Base-by-base conservation (phyloP, 2,113 vertebrate species). In the Dunckerocampus dactyliophorus region DNA sequence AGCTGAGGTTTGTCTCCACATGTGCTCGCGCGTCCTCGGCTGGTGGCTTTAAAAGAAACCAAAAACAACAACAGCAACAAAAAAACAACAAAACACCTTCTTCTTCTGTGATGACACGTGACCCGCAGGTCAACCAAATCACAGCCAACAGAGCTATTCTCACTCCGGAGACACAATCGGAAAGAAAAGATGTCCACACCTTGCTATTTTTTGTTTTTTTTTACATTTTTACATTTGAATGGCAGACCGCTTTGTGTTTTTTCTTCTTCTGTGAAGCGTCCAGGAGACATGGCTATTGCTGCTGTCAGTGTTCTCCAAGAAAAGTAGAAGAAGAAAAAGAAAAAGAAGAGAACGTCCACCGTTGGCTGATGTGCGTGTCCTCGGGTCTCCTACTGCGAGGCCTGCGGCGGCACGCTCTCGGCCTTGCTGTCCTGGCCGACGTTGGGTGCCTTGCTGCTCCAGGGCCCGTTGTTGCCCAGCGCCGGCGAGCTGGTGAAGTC, bases 401-500 rank as follows among this genome's bases (percentile, higher is more conserved):
- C 92, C 81, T 98, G 95, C 20, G 95, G 91, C n/a, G 94, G 94
- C 37, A 94, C 91, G 85, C 94, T 96, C 89, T 99, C 96, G 8
- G 95, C 89, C 91, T 99, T 99, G 91, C 89, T 91, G 88, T 99
- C 96, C 88, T 93, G 95, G 71, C 88, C 85, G 69, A 90, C 85
- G 68, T 90, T 79, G 15, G 95, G 90, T 47, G 94, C 92, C 87
- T 98, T 98, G 92, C 90, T 94, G 90, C 88, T 93, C 97, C 97
- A 99, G 0, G 95, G 95, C 72, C 92, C 93, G 88, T 92, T 97
- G 92, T 94, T 98, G 74, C 93, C 94, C 86, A 98, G 90, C 65
- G 95, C 95, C 17, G 97, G 96, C 70, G 97, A 98, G 89, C 88
- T 92, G 90, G 91, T 95, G 92, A 98, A 98, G 91, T 99, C 97